phyloP scores from a whole-genome alignment of 1,140 invertebrate genomes.

The Sminthurinus signatus region DNA sequence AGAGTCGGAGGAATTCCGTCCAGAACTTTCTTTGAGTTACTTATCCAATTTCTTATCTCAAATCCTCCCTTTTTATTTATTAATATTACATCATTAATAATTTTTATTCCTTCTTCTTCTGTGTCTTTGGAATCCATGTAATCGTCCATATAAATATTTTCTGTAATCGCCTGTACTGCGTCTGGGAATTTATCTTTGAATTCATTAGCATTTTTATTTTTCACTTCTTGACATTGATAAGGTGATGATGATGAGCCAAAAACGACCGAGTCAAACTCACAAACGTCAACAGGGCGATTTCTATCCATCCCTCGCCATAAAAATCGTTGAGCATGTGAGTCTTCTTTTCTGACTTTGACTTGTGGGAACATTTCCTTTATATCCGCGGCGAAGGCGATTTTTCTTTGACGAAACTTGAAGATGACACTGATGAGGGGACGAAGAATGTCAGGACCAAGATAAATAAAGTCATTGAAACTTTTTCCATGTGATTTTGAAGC shows the following conservation, averaged over 20 bases:
- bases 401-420: slow-evolving; percentile 23
- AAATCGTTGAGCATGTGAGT: background rate
- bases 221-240: slow-evolving; percentile 28
- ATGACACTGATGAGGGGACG: slow-evolving; percentile 12
- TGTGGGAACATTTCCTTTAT: slow-evolving; percentile 25
- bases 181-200: slow-evolving; percentile 11
- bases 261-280: too few species aligned
- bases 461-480: slow-evolving; percentile 24
- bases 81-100: background rate
- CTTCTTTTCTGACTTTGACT: background rate
- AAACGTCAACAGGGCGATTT: background rate
- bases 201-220: slow-evolving; percentile 16
- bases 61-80: background rate
- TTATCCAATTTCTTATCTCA: slow-evolving; percentile 1
- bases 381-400: slow-evolving; percentile 21
- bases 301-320: background rate
- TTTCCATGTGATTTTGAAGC: slow-evolving; percentile 16
- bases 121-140: background rate
- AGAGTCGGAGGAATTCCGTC: background rate
- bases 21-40: slow-evolving; percentile 3
- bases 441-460: slow-evolving; percentile 21
- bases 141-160: slow-evolving; percentile 29
- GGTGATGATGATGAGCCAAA: background rate
- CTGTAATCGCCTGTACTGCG: slow-evolving; percentile 12
- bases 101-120: background rate